These are phyloP conservation scores for Lacanobia oleracea DNA, from an alignment of 2,888 invertebrate species.

Conservation along the genomic window DNA sequence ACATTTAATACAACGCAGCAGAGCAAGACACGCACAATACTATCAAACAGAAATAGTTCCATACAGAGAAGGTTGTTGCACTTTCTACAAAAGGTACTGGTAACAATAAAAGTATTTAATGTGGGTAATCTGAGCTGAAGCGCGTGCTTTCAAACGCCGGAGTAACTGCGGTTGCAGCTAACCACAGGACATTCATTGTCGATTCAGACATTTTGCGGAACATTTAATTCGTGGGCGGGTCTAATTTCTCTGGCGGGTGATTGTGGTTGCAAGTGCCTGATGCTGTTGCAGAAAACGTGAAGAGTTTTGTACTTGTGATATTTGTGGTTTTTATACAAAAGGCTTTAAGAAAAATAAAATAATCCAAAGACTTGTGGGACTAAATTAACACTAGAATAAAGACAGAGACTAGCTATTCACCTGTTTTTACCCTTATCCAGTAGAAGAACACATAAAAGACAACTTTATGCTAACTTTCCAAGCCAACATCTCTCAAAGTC, in stretches of 20 bases:
- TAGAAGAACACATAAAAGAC: neutral
- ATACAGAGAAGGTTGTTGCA: conserved; percentile 65
- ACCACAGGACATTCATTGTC: conserved; percentile 65
- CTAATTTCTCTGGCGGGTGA: conserved; percentile 47
- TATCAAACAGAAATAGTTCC: conserved; percentile 57
- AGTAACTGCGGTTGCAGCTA: conserved; percentile 57
- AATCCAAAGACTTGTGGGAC: no score
- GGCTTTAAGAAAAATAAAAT: no score
- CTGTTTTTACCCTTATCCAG: neutral
- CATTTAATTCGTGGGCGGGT: conserved; percentile 55
- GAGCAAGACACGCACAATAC: conserved; percentile 56
- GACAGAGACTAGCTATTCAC: neutral
- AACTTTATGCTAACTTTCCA: conserved; percentile 1
- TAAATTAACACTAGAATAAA: no score
- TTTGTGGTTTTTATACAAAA: no score
- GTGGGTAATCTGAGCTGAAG: conserved; percentile 65
- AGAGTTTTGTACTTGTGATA: neutral
- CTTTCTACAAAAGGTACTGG: conserved; percentile 65
- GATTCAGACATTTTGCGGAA: conserved; percentile 54
- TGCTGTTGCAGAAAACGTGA: conserved; percentile 20
- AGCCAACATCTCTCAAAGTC: conserved; percentile 12
- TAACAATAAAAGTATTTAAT: conserved; percentile 70
- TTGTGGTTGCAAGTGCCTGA: conserved; percentile 19
- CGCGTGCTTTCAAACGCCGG: conserved; percentile 65
- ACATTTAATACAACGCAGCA: conserved; percentile 58